Base-by-base conservation (phyloP, 2,888 invertebrate species). In the Glyphotaelius pellucidus region DNA sequence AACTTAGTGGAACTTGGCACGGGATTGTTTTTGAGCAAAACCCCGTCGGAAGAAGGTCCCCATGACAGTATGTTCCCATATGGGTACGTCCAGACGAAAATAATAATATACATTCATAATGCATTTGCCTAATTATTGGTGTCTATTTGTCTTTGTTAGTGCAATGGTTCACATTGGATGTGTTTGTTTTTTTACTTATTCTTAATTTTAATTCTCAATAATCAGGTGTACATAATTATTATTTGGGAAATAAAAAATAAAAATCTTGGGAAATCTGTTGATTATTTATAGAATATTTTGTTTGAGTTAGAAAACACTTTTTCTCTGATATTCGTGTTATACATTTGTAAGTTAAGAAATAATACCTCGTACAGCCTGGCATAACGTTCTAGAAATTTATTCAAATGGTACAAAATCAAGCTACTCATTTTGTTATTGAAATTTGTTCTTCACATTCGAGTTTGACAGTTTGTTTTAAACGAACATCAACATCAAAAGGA, bases 1-100 rank as follows among this genome's bases (percentile, higher is more conserved):
- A 98, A 98, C 97, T 97, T 99, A 97, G 99, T 99, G 96, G 99
- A 99, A 97, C 98, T 99, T 96, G 98, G 99, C 96, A 98, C 98
- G 95, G 99, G 99, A 96, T 97, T 99, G 95, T 98, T 99, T 97
- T 97, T 97, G 95, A 98, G 98, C 97, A 98, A 98, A 97, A 98
- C 98, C 95, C 98, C 98, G 95, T 98, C 98, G 95, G 98, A 98
- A 96, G 98, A 98, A 96, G 98, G 98, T 95, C 98, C 96, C 96
- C 97, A 95, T 95, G 97, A 96, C 96, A 96, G 94, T 96, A 97
- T 95, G 96, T 96, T 95, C 96, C 96, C 95, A 95, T 96, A 96
- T 96, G 96, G 96, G 96, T 96, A 97, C 96, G 96, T 96, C 96
- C 96, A 94, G 81, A 89, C 32, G 79, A 88, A 80, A 89, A 89